Conservation (phyloP, 2,113 vertebrate genomes). For the Mionectes macconnelli region DNA sequence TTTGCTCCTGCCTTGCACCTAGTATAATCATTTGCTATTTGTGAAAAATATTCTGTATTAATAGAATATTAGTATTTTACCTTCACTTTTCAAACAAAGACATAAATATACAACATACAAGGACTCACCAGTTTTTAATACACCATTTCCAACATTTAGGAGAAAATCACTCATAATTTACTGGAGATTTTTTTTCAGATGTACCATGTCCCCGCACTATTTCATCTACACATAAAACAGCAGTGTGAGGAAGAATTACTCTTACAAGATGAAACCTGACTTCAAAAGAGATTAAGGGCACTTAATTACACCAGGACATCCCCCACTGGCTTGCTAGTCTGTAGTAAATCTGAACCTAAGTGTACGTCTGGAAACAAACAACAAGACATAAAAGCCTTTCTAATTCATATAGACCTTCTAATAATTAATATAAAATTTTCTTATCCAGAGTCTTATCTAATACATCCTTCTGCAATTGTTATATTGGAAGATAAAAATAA, state of each 20-base stretch:
- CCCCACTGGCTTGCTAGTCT: background rate
- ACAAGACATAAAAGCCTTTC: background rate
- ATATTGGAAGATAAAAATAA: background rate
- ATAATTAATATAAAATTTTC: background rate
- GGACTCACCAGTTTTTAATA: background rate
- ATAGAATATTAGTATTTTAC: background rate
- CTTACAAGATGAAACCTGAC: background rate
- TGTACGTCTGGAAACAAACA: background rate
- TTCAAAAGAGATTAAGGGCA: conserved; percentile 3
- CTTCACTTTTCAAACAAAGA: background rate
- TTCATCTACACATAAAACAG: background rate
- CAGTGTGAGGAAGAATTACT: background rate
- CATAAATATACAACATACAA: background rate
- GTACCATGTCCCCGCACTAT: background rate
- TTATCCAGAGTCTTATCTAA: background rate
- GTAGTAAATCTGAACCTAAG: background rate
- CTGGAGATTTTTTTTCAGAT: background rate
- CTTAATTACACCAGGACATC: background rate
- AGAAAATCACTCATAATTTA: background rate
- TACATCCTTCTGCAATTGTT: background rate
- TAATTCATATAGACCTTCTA: background rate
- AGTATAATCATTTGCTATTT: background rate
- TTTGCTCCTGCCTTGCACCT: background rate
- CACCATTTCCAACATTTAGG: background rate
- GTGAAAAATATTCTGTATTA: background rate